Conservation (phyloP, 2,113 vertebrate species). For the Triplophysa rosa region DNA sequence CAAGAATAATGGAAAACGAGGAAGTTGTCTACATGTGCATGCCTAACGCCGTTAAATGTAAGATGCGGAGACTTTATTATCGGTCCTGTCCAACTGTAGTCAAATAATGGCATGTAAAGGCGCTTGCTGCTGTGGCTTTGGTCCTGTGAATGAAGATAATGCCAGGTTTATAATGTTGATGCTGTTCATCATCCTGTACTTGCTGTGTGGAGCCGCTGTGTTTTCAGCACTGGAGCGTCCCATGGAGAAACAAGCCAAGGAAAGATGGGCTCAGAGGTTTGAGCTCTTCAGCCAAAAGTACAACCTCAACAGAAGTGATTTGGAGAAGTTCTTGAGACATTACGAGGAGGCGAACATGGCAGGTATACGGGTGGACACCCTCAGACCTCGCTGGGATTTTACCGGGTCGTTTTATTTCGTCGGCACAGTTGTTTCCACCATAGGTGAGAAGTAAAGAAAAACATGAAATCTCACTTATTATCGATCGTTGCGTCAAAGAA, state of each 20-base stretch:
- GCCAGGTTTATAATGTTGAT: conserved; percentile 90
- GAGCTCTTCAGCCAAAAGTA: conserved; percentile 85
- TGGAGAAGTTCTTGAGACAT: conserved; percentile 82
- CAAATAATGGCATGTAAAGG: conserved; percentile 84
- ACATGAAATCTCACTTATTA: background rate
- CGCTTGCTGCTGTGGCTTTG: conserved; percentile 76
- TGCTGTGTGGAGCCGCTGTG: conserved; percentile 90
- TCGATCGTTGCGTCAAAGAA: background rate
- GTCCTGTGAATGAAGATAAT: conserved; percentile 87
- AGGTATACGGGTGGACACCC: conserved; percentile 85
- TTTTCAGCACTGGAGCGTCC: conserved; percentile 94
- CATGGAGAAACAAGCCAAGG: conserved; percentile 84
- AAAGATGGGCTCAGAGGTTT: conserved; percentile 85
- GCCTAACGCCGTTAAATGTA: conserved; percentile 21
- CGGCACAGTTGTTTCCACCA: conserved; percentile 94
- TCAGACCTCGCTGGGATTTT: conserved; percentile 92
- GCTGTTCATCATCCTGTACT: conserved; percentile 83
- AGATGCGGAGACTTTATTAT: conserved; percentile 39
- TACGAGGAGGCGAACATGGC: conserved; percentile 88
- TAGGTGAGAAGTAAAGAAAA: conserved; percentile 78
- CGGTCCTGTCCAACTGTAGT: conserved; percentile 29
- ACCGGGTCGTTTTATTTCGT: conserved; percentile 95
- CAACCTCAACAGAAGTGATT: conserved; percentile 83
- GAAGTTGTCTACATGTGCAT: conserved; percentile 22
- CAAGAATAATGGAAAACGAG: conserved; percentile 33